phyloP scores from a whole-genome alignment of 2,797 vertebrate species.

The Spea hammondii region DNA sequence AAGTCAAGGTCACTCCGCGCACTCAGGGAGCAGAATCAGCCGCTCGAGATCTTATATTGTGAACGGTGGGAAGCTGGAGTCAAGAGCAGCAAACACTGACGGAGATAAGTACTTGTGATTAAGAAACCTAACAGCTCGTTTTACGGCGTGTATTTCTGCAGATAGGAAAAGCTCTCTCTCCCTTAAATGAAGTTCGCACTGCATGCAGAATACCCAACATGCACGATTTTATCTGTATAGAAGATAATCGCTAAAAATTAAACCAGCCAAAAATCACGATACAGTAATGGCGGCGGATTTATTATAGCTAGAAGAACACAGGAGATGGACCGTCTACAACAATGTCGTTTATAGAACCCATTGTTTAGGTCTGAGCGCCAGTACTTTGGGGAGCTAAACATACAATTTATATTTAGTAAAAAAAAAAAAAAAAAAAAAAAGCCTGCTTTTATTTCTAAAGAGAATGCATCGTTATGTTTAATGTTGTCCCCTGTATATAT shows the following conservation, averaged over 20 bases:
- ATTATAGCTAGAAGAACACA: no score
- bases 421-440: no score
- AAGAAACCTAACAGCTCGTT: neutral
- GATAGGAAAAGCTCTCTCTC: neutral
- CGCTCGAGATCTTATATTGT: neutral
- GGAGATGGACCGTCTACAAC: no score
- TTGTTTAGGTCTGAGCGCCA: no score
- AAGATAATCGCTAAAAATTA: neutral
- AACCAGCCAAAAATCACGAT: no score
- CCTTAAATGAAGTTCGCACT: neutral
- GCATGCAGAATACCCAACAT: neutral
- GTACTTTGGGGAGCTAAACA: no score
- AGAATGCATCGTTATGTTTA: no score
- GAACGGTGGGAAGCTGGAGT: neutral
- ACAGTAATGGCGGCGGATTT: no score
- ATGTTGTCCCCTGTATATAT: no score
- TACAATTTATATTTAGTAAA: no score
- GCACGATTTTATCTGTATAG: neutral
- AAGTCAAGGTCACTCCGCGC: constrained; percentile 6
- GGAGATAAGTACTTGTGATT: constrained; percentile 5
- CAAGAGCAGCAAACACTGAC: neutral
- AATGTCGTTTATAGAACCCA: no score
- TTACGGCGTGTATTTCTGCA: neutral
- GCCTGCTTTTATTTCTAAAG: no score
- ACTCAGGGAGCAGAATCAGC: neutral